phyloP scores from a whole-genome alignment of 37 sponge, comb jelly and placozoan species.

The Diacarnus erythraeanus region DNA sequence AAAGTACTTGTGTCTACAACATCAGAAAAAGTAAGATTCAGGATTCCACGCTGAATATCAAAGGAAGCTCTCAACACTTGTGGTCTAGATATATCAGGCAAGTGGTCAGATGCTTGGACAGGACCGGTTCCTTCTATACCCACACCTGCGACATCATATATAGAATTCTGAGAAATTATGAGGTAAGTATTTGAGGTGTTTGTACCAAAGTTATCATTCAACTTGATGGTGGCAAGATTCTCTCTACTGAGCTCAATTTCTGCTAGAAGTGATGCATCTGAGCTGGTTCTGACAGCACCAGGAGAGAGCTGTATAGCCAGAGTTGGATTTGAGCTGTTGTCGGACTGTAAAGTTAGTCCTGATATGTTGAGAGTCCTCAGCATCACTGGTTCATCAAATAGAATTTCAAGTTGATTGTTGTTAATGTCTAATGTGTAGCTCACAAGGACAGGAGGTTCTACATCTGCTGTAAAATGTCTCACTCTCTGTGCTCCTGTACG shows the following conservation, averaged over 20 bases:
- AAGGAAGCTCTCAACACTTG: conserved; percentile 55
- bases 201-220: conserved; percentile 64
- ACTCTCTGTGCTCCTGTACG: conserved; percentile 35
- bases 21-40: conserved; percentile 78
- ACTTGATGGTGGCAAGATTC: conserved; percentile 62
- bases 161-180: conserved; percentile 32
- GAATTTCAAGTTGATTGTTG: conserved; percentile 33
- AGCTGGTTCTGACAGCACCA: conserved; percentile 37
- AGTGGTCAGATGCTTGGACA: conserved; percentile 22
- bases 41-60: conserved; percentile 76
- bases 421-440: conserved; percentile 72
- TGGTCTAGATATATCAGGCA: conserved; percentile 71
- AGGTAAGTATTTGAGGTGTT: conserved; percentile 65
- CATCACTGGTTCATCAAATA: conserved; percentile 81
- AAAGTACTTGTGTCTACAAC: conserved; percentile 76
- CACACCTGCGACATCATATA: conserved; percentile 69
- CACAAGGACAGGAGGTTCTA: conserved; percentile 50
- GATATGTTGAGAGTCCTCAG: conserved; percentile 50
- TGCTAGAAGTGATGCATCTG: conserved; percentile 22
- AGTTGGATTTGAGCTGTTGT: conserved; percentile 5
- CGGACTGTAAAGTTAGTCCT: conserved; percentile 54
- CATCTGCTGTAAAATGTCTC: conserved; percentile 41
- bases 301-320: conserved; percentile 19
- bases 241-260: conserved; percentile 18
- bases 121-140: conserved; percentile 46